A percentile compares a stretch with the other conserved stretches of the same genome.
Evolutionary conservation across 2,113 vertebrate species (phyloP).

Genomic region (Tragulus kanchil): DNA sequence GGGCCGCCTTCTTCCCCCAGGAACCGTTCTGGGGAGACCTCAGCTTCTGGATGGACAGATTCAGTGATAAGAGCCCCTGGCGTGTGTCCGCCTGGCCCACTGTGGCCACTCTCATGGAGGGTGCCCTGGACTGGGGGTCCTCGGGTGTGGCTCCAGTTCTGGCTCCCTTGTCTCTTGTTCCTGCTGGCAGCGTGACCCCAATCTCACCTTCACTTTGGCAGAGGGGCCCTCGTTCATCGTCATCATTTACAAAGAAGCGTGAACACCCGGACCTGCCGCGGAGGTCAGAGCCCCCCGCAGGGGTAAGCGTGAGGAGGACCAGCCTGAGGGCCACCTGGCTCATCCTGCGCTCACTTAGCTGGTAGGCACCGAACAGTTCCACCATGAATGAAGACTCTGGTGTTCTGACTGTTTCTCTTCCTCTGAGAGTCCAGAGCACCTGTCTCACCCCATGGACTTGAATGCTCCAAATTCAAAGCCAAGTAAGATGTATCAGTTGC

Average conservation of each 20-base stretch:
- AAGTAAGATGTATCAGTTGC: not conserved
- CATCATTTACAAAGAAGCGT: not conserved
- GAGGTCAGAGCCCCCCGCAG: not conserved
- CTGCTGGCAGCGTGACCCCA: too few relatives aligned
- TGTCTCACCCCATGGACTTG: rapidly evolving
- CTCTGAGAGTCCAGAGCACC: rapidly evolving
- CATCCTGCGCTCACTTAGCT: not conserved
- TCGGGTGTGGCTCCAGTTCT: not conserved
- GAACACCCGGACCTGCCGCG: rapidly evolving
- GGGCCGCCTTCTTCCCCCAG: not conserved
- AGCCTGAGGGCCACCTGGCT: not conserved
- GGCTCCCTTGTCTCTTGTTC: not conserved
- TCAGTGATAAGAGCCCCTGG: not conserved
- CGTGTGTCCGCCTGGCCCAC: not conserved
- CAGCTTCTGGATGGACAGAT: not conserved
- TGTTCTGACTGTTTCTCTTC: not conserved
- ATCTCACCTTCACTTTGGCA: not conserved
- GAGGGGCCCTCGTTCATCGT: too few relatives aligned
- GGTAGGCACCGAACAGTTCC: rapidly evolving
- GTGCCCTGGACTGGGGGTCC: not conserved
- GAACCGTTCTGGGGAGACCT: not conserved
- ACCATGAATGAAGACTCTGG: rapidly evolving
- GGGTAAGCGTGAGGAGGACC: rapidly evolving
- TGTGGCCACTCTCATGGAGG: not conserved
- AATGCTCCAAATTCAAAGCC: not conserved